A percentile compares a stretch with the other conserved stretches of the same genome.
Conservation (phyloP, 35 echinoderm and acorn worm species). For the Apostichopus japonicus region DNA sequence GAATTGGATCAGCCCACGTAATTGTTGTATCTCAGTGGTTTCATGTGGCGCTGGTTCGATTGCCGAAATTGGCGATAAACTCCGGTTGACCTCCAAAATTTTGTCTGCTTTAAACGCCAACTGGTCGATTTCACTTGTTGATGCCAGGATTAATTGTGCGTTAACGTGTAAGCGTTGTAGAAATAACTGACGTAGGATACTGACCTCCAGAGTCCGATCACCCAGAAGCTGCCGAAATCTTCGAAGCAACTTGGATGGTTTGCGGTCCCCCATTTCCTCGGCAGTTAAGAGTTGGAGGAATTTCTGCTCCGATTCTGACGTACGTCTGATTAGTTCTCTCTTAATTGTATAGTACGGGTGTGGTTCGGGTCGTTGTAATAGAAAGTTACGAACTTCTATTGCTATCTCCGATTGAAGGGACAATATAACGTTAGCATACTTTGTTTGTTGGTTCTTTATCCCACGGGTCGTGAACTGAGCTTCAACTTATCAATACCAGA, state of each 20-base stretch:
- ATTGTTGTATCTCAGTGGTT: background rate
- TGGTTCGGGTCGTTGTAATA: background rate
- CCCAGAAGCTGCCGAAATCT: conserved; percentile 7
- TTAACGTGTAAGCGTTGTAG: conserved; percentile 54
- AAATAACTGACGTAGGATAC: conserved; percentile 4
- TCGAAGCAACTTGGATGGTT: background rate
- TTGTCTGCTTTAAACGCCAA: background rate
- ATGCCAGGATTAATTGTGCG: conserved; percentile 55
- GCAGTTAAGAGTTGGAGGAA: conserved; percentile 14
- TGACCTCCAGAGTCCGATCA: conserved; percentile 1
- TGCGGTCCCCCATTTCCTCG: background rate
- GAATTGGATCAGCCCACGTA: background rate
- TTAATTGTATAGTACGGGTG: conserved; percentile 29
- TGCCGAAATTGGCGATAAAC: background rate
- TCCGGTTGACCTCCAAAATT: background rate
- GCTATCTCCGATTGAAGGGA: too few species aligned
- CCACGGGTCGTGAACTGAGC: too few species aligned
- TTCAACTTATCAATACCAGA: too few species aligned
- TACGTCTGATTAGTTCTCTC: conserved; percentile 44
- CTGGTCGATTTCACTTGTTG: background rate
- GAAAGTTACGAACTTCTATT: too few species aligned
- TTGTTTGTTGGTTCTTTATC: too few species aligned
- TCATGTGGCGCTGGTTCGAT: too few species aligned
- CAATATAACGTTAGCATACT: too few species aligned
- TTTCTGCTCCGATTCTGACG: conserved; percentile 61